Evolutionary conservation across 2,113 vertebrate species (phyloP).

Genomic region (Psephotus haematonotus): DNA sequence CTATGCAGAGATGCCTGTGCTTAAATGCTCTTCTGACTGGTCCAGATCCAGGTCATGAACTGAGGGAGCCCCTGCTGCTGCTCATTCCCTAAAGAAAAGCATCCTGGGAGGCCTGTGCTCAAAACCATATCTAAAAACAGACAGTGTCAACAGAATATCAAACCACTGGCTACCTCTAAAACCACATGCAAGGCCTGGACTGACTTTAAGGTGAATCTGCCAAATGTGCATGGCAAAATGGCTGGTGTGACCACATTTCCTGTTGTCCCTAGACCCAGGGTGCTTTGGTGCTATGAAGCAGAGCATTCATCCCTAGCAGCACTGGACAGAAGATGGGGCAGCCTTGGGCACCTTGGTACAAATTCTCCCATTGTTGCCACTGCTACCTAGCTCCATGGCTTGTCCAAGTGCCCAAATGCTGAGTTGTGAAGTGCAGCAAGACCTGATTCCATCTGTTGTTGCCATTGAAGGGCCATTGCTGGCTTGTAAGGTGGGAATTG

Average conservation of each 20-base stretch:
- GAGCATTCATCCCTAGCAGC: not conserved
- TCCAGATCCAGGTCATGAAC: not conserved
- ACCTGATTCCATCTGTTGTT: accelerated
- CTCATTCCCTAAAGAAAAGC: not conserved
- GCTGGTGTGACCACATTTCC: not conserved
- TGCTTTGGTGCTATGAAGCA: accelerated
- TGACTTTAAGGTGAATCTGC: not conserved
- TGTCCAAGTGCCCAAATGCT: not conserved
- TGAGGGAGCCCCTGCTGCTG: not conserved
- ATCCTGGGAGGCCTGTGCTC: not conserved
- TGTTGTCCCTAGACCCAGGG: not conserved
- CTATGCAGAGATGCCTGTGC: not conserved
- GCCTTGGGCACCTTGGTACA: accelerated
- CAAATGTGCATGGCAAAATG: not conserved
- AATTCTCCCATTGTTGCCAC: not conserved
- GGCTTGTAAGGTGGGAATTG: not conserved
- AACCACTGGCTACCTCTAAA: not conserved
- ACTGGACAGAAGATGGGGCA: accelerated
- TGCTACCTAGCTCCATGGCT: accelerated
- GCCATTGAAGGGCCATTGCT: accelerated
- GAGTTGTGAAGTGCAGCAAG: not conserved
- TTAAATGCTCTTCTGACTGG: not conserved
- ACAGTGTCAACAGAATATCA: not conserved
- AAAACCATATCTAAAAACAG: slow-evolving; percentile 23
- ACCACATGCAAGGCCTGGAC: not conserved